Evolutionary conservation across 1,140 invertebrate species (phyloP), one percentile per base, ranked within the genome.

Genomic region (Chlorops oryzae): DNA sequence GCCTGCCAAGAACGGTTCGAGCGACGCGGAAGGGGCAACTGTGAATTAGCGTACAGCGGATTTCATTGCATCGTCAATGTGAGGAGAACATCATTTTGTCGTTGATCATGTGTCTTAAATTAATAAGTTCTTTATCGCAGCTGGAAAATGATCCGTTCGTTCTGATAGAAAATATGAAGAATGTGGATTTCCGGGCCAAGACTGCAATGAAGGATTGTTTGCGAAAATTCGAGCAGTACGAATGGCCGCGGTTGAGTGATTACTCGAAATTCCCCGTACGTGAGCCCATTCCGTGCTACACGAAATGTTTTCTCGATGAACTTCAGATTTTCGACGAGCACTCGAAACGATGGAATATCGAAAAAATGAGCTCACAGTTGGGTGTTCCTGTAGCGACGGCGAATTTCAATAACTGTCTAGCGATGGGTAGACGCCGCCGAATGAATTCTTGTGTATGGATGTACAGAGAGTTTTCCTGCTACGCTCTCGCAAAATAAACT

Each of bases 391-490:
- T 22, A 12, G 10, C n/a, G 1, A 53, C 46, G 13, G 58, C 58
- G 1, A 43, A 48, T 7, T 40, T 56, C 2, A 0, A 5, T 1
- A 38, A 20, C 9, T 69, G 65, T 27, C 6, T 21, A n/a, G 47
- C 47, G 15, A 38, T 57, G 5, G 47, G 44, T 6, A 45, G 50
- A 2, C 47, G 59, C 5, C 47, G 41, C 17, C 56, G 21, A 3
- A 50, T 52, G 24, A 62, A 68, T 43, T 39, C 47, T 1, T 69
- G 65, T 23, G 27, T 46, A 28, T 62, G 56, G 15, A 54, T 54
- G 15, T 69, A 69, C 47, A 49, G 62, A 17, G 65, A 69, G 37
- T 69, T 68, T 46, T 64, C 56, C 9, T 69, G 65, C 46, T 68
- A 47, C 37, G 55, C 47, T 5, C 24, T 65, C 52, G 61, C 65